These are phyloP conservation scores for Mastomys natalensis DNA, from an alignment of 2,113 vertebrate genomes.

Conservation along the genomic window DNA sequence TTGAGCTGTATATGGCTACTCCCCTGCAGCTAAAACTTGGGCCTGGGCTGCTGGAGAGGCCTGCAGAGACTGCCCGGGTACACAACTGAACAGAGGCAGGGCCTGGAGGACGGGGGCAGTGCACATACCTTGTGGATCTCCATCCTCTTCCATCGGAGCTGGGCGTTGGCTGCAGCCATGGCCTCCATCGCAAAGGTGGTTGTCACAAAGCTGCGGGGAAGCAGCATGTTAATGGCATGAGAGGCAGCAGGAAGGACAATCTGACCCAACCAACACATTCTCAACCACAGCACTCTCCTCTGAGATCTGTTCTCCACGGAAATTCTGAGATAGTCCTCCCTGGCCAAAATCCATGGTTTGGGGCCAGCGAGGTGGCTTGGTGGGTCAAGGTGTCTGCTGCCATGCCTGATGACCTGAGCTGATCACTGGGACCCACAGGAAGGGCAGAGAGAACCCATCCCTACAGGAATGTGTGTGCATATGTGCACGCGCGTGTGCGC, in stretches of 20 bases:
- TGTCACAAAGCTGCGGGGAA: slow-evolving; percentile 93
- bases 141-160: slow-evolving; percentile 95
- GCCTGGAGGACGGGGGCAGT: fast-evolving
- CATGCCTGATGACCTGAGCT: background rate
- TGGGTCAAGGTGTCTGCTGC: background rate
- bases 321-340: background rate
- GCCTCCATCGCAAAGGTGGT: slow-evolving; percentile 98
- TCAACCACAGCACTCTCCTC: background rate
- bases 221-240: fast-evolving
- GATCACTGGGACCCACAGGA: too few species aligned
- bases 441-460: background rate
- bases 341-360: background rate
- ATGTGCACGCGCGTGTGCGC: too few species aligned
- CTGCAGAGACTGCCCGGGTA: fast-evolving
- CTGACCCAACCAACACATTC: background rate
- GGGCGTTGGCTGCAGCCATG: slow-evolving; percentile 98
- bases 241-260: background rate
- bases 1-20: background rate
- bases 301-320: background rate
- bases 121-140: slow-evolving; percentile 93
- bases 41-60: too few species aligned
- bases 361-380: background rate
- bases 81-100: fast-evolving
- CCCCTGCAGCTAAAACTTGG: background rate
- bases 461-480: background rate